Conservation (phyloP, 2,797 vertebrate genomes). For the Rhinichthys osculus region DNA sequence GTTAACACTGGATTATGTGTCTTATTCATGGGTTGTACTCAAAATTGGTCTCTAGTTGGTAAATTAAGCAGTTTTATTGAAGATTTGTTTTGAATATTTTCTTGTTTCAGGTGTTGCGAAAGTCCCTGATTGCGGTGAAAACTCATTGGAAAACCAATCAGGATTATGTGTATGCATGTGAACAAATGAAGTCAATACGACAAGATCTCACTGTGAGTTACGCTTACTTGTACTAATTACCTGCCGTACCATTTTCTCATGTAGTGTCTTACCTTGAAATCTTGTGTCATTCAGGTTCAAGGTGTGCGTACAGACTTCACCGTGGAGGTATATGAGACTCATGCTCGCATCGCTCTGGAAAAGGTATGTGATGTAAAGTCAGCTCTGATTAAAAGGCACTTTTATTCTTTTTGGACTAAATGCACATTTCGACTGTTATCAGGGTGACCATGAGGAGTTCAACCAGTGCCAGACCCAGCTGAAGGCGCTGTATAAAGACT, state of each 20-base stretch:
- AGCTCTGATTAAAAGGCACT: background rate
- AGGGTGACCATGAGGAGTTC: slow-evolving; percentile 96
- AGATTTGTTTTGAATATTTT: background rate
- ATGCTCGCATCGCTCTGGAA: slow-evolving; percentile 92
- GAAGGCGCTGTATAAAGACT: slow-evolving; percentile 89
- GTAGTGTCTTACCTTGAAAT: background rate
- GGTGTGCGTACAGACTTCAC: slow-evolving; percentile 93
- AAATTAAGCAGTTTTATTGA: background rate
- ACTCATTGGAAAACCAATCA: slow-evolving; percentile 89
- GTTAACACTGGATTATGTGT: background rate
- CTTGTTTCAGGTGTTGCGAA: slow-evolving; percentile 83
- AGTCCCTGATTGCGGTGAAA: slow-evolving; percentile 86
- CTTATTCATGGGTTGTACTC: background rate
- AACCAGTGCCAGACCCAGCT: slow-evolving; percentile 96
- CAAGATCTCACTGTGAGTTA: slow-evolving; percentile 90
- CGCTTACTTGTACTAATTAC: background rate
- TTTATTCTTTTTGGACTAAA: background rate
- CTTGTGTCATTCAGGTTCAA: slow-evolving; percentile 81
- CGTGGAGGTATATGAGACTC: slow-evolving; percentile 94
- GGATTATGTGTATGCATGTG: slow-evolving; percentile 91
- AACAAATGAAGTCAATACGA: slow-evolving; percentile 94
- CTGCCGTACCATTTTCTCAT: background rate
- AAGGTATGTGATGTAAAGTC: slow-evolving; percentile 76
- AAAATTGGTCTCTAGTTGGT: background rate
- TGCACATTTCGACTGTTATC: background rate